phyloP scores from a whole-genome alignment of 2,888 invertebrate species.

The Vesta saturnalis region DNA sequence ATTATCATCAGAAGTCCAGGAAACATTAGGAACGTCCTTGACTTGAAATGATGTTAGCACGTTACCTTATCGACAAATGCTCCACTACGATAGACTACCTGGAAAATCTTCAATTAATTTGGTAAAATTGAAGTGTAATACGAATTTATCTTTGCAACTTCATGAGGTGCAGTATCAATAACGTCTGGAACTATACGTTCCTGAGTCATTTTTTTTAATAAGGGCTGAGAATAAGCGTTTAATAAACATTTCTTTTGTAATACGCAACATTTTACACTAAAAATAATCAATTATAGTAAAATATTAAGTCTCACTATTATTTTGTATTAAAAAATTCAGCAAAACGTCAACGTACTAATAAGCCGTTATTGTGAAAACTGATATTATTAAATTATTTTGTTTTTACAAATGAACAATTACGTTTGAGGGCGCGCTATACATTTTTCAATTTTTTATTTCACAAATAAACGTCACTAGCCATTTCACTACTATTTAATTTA shows the following conservation, averaged over 20 bases:
- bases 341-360: no score
- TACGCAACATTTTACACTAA: constrained; percentile 41
- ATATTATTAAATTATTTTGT: no score
- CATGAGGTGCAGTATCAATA: constrained; percentile 67
- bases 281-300: no score
- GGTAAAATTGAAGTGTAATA: background rate
- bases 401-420: no score
- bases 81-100: constrained; percentile 65
- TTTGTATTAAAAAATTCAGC: no score
- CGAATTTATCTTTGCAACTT: constrained; percentile 57
- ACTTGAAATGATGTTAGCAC: constrained; percentile 78
- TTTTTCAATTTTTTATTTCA: no score
- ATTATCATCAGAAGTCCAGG: constrained; percentile 69
- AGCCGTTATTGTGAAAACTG: no score
- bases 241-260: constrained; percentile 38
- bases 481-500: no score
- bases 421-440: no score
- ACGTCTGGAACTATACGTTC: no score
- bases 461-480: no score
- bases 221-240: constrained; percentile 45
- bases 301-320: no score
- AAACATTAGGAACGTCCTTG: constrained; percentile 73
- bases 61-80: constrained; percentile 69
- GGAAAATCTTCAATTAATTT: background rate
- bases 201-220: constrained; percentile 63